Evolutionary conservation across 2,113 vertebrate species (phyloP).

Genomic region (Marmota monax): DNA sequence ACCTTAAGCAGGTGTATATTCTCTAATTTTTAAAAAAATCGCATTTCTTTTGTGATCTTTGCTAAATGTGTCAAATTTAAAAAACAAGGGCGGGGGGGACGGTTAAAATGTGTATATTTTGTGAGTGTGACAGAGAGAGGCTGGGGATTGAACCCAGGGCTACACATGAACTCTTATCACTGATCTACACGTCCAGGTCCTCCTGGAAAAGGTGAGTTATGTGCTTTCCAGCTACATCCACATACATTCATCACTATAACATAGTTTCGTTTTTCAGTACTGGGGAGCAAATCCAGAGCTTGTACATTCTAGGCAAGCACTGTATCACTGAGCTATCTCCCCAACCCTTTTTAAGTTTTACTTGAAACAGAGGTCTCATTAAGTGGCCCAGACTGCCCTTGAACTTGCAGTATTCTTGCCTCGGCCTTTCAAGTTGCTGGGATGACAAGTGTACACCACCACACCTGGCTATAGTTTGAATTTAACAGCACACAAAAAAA

Average conservation of each 20-base stretch:
- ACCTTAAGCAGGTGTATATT: rapidly evolving
- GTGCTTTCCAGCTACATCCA: background rate
- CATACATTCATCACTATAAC: background rate
- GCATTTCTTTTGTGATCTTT: background rate
- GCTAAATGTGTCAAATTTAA: background rate
- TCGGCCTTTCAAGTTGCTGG: background rate
- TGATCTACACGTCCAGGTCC: background rate
- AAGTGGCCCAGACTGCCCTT: background rate
- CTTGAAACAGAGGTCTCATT: background rate
- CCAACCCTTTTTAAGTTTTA: background rate
- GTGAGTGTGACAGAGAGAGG: background rate
- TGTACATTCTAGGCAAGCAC: background rate
- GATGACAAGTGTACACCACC: background rate
- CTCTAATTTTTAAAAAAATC: background rate
- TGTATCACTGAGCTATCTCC: background rate
- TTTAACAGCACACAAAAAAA: background rate
- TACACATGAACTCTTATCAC: background rate
- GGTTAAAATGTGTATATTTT: background rate
- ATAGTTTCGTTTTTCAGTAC: background rate
- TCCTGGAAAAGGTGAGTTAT: background rate
- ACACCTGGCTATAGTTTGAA: background rate
- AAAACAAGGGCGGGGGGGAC: background rate
- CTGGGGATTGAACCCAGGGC: background rate
- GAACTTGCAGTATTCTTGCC: background rate
- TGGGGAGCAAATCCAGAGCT: background rate